phyloP scores from a whole-genome alignment of 37 sponge, comb jelly and placozoan species.

The Aplysina aerophoba region DNA sequence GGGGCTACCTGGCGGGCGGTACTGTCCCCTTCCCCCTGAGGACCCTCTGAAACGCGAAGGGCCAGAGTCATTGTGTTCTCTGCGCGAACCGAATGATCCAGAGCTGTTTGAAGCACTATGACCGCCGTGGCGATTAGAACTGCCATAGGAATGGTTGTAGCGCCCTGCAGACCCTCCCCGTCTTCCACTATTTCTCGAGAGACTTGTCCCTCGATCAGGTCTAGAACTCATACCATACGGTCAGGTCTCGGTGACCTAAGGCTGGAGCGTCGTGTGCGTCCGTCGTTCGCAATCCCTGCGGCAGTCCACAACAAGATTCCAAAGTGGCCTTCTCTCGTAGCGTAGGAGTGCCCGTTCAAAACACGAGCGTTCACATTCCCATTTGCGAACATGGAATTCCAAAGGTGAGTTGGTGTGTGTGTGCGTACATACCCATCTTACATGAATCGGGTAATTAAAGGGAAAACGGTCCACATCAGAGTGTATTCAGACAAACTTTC shows the following conservation, averaged over 20 bases:
- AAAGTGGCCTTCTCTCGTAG: too few relatives aligned
- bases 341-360: too few relatives aligned
- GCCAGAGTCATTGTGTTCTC: not conserved
- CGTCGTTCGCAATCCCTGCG: too few relatives aligned
- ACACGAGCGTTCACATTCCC: too few relatives aligned
- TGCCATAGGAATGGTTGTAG: not conserved
- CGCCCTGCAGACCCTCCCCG: conserved; percentile 30
- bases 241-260: not conserved
- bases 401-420: too few relatives aligned
- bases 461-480: too few relatives aligned
- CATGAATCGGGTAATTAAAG: too few relatives aligned
- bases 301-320: too few relatives aligned
- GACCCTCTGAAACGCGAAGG: not conserved
- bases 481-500: too few relatives aligned
- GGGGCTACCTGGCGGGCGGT: not conserved
- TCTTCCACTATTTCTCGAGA: conserved; percentile 6
- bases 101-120: not conserved
- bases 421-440: too few relatives aligned
- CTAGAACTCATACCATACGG: conserved; percentile 35
- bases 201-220: conserved; percentile 22
- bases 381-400: too few relatives aligned
- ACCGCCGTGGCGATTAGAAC: not conserved
- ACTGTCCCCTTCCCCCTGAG: not conserved
- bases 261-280: too few relatives aligned
- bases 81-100: not conserved